phyloP scores from a whole-genome alignment of 2,888 invertebrate species.

The Ophioninae sp. region DNA sequence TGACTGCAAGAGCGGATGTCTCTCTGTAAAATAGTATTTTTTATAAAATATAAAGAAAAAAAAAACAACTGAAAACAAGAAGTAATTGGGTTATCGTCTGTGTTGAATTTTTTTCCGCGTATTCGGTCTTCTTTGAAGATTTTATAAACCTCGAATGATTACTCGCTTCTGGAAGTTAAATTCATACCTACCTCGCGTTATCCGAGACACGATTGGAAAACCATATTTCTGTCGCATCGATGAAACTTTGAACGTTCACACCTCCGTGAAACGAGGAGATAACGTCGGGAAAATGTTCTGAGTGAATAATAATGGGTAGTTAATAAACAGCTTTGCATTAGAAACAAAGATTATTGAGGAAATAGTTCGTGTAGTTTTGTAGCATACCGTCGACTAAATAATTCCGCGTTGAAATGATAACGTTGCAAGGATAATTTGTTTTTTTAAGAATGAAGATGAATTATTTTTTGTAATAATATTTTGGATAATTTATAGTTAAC shows the following conservation, averaged over 20 bases:
- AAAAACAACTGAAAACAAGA: constrained; percentile 30
- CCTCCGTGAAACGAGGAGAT: neutral
- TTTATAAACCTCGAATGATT: neutral
- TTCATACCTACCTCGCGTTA: neutral
- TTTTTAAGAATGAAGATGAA: neutral
- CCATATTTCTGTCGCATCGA: neutral
- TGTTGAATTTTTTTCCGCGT: constrained; percentile 22
- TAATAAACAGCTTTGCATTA: neutral
- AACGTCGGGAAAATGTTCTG: neutral
- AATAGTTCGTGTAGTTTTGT: neutral
- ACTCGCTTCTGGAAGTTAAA: neutral
- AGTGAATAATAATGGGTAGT: neutral
- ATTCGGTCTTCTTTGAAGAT: neutral
- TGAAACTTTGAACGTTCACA: neutral
- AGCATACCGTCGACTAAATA: neutral
- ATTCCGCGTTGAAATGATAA: neutral
- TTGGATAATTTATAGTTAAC: neutral
- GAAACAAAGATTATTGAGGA: neutral
- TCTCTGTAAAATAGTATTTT: constrained; percentile 63
- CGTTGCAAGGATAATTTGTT: neutral
- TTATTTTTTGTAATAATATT: constrained; percentile 6
- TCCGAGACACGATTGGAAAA: neutral
- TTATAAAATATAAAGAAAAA: constrained; percentile 57
- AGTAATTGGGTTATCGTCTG: constrained; percentile 16
- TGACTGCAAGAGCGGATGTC: constrained; percentile 35